Evolutionary conservation across 2,888 invertebrate genomes (phyloP), one percentile per base, ranked within the genome.

Genomic region (Digitonthophagus gazella): DNA sequence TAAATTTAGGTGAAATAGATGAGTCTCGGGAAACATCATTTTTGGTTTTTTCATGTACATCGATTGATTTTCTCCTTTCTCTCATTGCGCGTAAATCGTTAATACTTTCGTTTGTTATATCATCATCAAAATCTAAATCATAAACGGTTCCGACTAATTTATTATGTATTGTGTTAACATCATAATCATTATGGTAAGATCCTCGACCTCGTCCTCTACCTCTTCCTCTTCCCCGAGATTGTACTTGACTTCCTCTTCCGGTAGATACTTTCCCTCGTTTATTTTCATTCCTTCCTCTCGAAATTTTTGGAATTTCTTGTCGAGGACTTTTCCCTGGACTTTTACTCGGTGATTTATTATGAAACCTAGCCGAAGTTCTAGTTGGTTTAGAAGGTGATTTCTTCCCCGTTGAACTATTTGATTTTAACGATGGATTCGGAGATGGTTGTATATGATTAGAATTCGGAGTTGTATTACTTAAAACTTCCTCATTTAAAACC

Each of bases 111-210:
- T 88, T 90, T 5, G 89, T 87, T 70, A 93, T 89, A 79, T 95
- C 94, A 76, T 95, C 94, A 72, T 94, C 91, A 73, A 93, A 93
- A 80, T 94, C 90, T 73, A 92, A 88, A 80, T 93, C 96, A 77
- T 94, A 96, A 1, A 95, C 95, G 1, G 95, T 95, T 5, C 95
- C 94, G 4, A 90, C 90, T 54, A 94, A 84, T 79, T 93, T 93
- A 79, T 90, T 92, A 73, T 91, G 92, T 70, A 93, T 92, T 1
- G 93, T 90, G 76, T 90, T 90, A 16, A 87, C 86, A 70, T 83
- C 80, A n/a, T 81, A 74, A 65, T 74, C 77, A 15, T 72, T 73
- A 66, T 76, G 74, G 67, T 77, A 77, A 57, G 75, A 72, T 56
- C 77, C 76, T 18, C 82, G 79, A 2, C 84, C 84, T 56, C 85